Evolutionary conservation across 2,888 invertebrate genomes (phyloP), one percentile per base, ranked within the genome.

Genomic region (Alitta virens): DNA sequence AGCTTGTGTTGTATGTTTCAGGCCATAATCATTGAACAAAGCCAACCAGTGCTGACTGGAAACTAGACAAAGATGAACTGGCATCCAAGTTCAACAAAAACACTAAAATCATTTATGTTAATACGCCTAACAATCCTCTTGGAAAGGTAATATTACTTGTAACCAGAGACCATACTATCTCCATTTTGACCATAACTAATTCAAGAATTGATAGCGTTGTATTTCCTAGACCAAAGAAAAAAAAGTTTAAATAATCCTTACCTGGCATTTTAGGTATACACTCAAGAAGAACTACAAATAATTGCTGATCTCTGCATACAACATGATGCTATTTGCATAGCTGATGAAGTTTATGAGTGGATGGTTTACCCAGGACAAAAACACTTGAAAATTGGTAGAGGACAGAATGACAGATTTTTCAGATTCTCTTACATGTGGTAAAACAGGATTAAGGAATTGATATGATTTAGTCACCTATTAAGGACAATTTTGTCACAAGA

Each of bases 341-440:
- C 95, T 0, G 99, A 99, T 82, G 99, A 99, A 82, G 99, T 99
- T 0, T 99, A 99, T 73, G 98, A 99, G 82, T 98, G 96, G 94
- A 87, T 99, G 80, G 91, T 92, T n/a, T 81, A 74, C 64, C 62
- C 65, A 7, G 85, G 87, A 27, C 85, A 91, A 74, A 93, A 97
- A 82, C 84, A 84, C 73, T 87, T 96, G 64, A 87, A 96, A 78
- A 97, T 98, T 64, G 95, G 96, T 91, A 65, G 62, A 72, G 3
- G n/a, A n/a, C n/a, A n/a, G n/a, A n/a, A n/a, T n/a, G n/a, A n/a
- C n/a, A n/a, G n/a, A n/a, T n/a, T n/a, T n/a, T n/a, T n/a, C n/a
- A n/a, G n/a, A n/a, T n/a, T n/a, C n/a, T n/a, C n/a, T n/a, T n/a
- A n/a, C n/a, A n/a, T n/a, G n/a, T n/a, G n/a, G n/a, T n/a, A n/a